These are phyloP conservation scores for Acomys russatus DNA, from an alignment of 2,797 vertebrate genomes.

Conservation along the genomic window DNA sequence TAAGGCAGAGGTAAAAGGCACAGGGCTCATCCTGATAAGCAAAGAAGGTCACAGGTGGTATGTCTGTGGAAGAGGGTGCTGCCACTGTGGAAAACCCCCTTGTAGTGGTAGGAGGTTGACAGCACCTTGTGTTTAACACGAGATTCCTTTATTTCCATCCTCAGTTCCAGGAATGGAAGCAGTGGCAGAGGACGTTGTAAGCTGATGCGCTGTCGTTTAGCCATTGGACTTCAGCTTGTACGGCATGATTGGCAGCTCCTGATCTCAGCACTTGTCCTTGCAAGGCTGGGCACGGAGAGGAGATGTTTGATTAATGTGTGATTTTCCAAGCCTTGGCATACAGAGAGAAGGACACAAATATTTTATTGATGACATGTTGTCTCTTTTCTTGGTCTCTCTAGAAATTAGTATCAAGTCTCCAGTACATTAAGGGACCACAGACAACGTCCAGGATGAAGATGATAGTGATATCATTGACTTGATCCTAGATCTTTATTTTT, in stretches of 20 bases:
- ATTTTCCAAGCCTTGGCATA: neutral
- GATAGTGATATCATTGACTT: neutral
- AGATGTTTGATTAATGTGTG: neutral
- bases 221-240: fast-evolving
- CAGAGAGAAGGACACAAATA: neutral
- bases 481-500: neutral
- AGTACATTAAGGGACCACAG: neutral
- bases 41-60: fast-evolving
- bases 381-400: neutral
- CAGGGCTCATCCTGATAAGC: fast-evolving
- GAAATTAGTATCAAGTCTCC: neutral
- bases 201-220: fast-evolving
- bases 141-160: neutral
- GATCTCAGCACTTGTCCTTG: too few species aligned
- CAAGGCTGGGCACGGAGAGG: fast-evolving
- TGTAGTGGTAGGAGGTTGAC: neutral
- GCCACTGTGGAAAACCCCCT: fast-evolving
- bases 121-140: fast-evolving
- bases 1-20: neutral
- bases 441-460: neutral
- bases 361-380: neutral
- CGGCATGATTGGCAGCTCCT: fast-evolving
- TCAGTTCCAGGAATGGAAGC: neutral
- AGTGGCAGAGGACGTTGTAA: fast-evolving
- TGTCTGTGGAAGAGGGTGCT: fast-evolving